These are phyloP conservation scores for Xenopus tropicalis DNA, from an alignment of 2,113 vertebrate species.

Conservation along the genomic window DNA sequence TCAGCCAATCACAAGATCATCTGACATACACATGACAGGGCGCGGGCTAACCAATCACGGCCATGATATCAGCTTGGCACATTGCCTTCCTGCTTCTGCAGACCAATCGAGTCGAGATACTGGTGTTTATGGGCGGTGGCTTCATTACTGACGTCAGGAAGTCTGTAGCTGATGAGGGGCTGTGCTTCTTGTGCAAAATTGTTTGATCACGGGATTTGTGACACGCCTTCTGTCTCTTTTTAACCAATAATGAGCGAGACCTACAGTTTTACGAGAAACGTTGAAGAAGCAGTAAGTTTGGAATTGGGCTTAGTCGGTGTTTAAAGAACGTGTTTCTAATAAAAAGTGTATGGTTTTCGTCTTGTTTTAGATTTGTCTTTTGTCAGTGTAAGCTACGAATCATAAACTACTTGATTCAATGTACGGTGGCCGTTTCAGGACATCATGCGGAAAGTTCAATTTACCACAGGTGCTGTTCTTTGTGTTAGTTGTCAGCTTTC, in stretches of 20 bases:
- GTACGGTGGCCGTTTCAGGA: no score
- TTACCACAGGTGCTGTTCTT: no score
- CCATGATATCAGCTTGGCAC: constrained; percentile 32
- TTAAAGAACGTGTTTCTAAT: no score
- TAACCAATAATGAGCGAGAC: not conserved
- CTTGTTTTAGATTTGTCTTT: no score
- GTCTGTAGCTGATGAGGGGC: not conserved
- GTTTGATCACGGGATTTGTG: not conserved
- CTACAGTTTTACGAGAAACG: no score
- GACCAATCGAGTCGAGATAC: not conserved
- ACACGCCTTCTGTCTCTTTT: not conserved
- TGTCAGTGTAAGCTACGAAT: no score
- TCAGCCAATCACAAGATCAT: constrained; percentile 49
- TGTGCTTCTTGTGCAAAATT: not conserved
- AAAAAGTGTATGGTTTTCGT: no score
- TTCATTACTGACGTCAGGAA: constrained; percentile 1
- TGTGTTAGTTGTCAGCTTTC: no score
- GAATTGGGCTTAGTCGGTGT: no score
- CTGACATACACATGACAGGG: constrained; percentile 45
- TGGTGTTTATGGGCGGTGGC: constrained; percentile 24
- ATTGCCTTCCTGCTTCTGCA: constrained; percentile 41
- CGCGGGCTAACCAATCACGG: constrained; percentile 6
- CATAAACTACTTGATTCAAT: no score
- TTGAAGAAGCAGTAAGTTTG: no score
- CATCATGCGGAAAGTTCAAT: no score